Conservation (phyloP, 2,797 vertebrate genomes). For the Lepilemur septentrionalis region DNA sequence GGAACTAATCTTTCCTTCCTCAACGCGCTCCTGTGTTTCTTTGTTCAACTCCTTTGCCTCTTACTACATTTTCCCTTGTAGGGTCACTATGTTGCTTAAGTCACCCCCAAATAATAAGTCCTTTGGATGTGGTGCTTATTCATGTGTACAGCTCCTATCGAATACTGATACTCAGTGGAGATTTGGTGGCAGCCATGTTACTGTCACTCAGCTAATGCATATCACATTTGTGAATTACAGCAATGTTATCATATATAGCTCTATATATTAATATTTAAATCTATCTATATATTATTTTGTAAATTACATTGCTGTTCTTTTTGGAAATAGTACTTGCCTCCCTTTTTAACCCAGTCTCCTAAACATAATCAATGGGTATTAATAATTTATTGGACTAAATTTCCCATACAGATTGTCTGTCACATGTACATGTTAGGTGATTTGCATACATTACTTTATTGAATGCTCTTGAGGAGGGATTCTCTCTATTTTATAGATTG, state of each 20-base stretch:
- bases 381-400: not conserved
- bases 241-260: not conserved
- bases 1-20: slow-evolving; percentile 76
- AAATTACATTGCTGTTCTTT: not conserved
- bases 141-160: not conserved
- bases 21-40: not conserved
- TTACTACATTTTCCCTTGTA: not conserved
- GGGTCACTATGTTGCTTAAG: not conserved
- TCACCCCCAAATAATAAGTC: not conserved
- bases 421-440: not conserved
- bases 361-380: not conserved
- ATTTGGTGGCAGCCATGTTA: not conserved
- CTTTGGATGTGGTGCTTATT: not conserved
- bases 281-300: not conserved
- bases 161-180: not conserved
- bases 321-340: not conserved
- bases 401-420: not conserved
- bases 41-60: slow-evolving; percentile 18
- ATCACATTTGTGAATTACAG: not conserved
- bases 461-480: not conserved
- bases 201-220: not conserved
- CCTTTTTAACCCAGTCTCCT: not conserved
- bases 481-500: not conserved
- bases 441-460: not conserved
- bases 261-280: not conserved